Conservation (phyloP, 2,797 vertebrate genomes). For the Falco rusticolus region DNA sequence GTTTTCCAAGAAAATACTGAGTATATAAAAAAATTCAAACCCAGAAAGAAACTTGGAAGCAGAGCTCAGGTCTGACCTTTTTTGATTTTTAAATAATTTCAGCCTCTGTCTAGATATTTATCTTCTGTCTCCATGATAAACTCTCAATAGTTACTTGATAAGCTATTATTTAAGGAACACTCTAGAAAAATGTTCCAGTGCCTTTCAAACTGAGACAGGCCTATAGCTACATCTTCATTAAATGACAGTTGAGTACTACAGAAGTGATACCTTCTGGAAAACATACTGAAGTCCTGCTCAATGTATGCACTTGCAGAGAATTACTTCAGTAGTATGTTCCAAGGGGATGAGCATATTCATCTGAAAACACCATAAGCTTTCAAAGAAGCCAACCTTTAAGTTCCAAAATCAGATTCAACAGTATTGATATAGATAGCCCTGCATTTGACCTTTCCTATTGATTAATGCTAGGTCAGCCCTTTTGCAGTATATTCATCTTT, state of each 20-base stretch:
- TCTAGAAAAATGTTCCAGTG: neutral
- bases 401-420: slow-evolving; percentile 23
- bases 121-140: neutral
- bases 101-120: neutral
- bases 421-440: slow-evolving; percentile 12
- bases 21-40: neutral
- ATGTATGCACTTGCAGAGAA: neutral
- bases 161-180: neutral
- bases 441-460: slow-evolving; percentile 17
- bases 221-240: slow-evolving; percentile 3
- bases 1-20: neutral
- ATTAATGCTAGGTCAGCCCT: slow-evolving; percentile 35
- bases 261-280: neutral
- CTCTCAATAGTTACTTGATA: neutral
- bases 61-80: neutral
- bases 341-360: neutral
- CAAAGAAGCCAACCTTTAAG: neutral
- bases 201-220: neutral
- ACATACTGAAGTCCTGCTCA: neutral
- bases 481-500: slow-evolving; percentile 32
- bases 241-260: neutral
- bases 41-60: neutral
- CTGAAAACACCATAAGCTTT: neutral
- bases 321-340: neutral
- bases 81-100: neutral